These are phyloP conservation scores for Babylonia areolata DNA, from an alignment of 1,140 invertebrate genomes.

Conservation along the genomic window DNA sequence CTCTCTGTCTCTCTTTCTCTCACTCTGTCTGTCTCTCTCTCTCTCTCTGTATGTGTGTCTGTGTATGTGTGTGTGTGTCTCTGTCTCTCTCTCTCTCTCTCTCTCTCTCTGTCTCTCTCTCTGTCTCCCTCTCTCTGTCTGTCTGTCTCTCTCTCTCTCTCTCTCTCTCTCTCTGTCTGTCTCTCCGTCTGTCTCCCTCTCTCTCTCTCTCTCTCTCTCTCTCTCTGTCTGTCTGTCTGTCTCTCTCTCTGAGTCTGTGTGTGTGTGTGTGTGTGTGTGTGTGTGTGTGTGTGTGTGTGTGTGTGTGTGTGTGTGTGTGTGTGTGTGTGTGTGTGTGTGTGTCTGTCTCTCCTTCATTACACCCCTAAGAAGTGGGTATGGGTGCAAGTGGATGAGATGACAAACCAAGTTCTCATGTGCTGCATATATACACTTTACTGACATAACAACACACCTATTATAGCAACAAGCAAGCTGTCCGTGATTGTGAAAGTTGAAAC, in stretches of 20 bases:
- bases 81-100: not conserved
- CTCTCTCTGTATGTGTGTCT: not conserved
- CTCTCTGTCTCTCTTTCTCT: too few relatives aligned
- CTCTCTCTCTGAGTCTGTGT: not conserved
- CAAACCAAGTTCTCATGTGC: too few relatives aligned
- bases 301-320: too few relatives aligned
- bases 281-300: slow-evolving; percentile 18
- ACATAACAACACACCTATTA: too few relatives aligned
- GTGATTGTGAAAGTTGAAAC: too few relatives aligned
- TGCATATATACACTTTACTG: too few relatives aligned
- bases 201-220: not conserved
- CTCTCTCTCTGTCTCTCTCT: not conserved
- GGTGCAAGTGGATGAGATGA: too few relatives aligned
- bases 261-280: not conserved
- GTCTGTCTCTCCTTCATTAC: too few relatives aligned
- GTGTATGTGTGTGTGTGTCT: not conserved
- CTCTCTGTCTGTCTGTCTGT: slow-evolving; percentile 20
- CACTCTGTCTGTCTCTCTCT: not conserved
- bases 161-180: not conserved
- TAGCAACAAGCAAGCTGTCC: too few relatives aligned
- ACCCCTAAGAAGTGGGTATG: too few relatives aligned
- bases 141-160: not conserved
- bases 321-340: too few relatives aligned
- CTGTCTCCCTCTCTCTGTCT: not conserved
- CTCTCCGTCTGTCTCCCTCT: not conserved